A percentile compares a stretch with the other conserved stretches of the same genome.
Evolutionary conservation across 2,888 invertebrate species (phyloP).

Genomic region (Stenotaenia linearis): DNA sequence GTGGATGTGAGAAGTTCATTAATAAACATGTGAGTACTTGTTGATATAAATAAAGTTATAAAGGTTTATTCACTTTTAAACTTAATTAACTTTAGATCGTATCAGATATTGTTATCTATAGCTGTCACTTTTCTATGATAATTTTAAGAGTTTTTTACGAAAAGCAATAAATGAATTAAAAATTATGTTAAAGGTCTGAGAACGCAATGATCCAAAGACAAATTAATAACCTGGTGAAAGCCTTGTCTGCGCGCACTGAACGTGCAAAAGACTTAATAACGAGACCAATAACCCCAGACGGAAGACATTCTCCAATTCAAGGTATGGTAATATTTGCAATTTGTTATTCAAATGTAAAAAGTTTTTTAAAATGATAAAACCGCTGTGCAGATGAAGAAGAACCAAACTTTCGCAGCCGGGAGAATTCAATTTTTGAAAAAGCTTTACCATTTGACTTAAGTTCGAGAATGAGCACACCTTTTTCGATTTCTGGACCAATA

Average conservation of each 20-base stretch:
- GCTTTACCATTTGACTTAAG: neutral
- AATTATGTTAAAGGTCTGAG: neutral
- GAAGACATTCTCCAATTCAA: neutral
- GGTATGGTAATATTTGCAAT: neutral
- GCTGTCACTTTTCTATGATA: too few species aligned
- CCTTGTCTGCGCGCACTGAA: neutral
- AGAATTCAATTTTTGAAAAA: constrained; percentile 5
- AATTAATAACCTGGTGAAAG: neutral
- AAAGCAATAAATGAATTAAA: neutral
- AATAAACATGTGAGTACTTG: too few species aligned
- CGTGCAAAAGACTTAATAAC: neutral
- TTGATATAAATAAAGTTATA: too few species aligned
- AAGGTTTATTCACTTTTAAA: too few species aligned
- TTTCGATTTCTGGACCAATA: neutral
- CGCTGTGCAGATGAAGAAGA: neutral
- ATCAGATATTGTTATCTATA: too few species aligned
- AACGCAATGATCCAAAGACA: neutral
- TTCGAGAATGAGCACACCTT: neutral
- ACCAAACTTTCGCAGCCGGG: neutral
- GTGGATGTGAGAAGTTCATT: too few species aligned
- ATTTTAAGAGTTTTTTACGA: too few species aligned
- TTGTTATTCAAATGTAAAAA: too few species aligned
- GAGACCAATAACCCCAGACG: neutral
- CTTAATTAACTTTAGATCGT: too few species aligned
- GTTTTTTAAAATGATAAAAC: too few species aligned